Evolutionary conservation across 2,797 vertebrate species (phyloP).

Genomic region (Babyrousa celebensis): DNA sequence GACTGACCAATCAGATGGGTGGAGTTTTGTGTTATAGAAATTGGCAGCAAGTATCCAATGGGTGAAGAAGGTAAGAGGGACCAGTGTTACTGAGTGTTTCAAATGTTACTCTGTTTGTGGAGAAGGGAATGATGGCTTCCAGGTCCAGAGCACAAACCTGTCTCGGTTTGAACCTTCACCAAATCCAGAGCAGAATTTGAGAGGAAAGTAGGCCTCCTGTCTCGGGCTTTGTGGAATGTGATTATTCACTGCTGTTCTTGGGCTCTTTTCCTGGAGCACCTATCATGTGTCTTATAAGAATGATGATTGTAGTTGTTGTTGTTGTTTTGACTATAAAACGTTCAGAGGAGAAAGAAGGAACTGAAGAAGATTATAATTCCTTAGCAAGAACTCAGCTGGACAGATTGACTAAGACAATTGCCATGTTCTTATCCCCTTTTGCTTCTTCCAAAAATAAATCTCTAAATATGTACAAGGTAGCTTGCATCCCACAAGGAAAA

Average conservation of each 20-base stretch:
- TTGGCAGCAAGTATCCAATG: conserved; percentile 91
- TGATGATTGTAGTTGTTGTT: not conserved
- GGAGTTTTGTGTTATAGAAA: conserved; percentile 88
- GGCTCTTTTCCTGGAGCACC: not conserved
- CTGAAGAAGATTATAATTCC: not conserved
- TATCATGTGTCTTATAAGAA: not conserved
- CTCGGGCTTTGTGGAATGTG: not conserved
- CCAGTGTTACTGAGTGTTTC: not conserved
- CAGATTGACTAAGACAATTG: not conserved
- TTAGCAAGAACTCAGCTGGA: not conserved
- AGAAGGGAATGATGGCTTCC: too few relatives aligned
- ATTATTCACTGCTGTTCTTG: not conserved
- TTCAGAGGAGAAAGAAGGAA: not conserved
- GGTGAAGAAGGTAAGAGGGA: conserved; percentile 89
- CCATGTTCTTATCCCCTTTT: not conserved
- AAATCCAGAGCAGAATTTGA: not conserved
- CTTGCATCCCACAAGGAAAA: not conserved
- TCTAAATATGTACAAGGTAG: conserved; percentile 28
- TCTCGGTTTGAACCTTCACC: not conserved
- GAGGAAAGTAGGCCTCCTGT: not conserved
- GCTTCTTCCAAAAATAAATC: conserved; percentile 43
- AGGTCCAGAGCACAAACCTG: not conserved
- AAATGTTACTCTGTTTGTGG: not conserved
- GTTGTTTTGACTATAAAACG: not conserved
- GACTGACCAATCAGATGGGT: conserved; percentile 86